Evolutionary conservation across 92 coral and sea anemone species (phyloP), one percentile per base, ranked within the genome.

Genomic region (Bergia puertoricense): DNA sequence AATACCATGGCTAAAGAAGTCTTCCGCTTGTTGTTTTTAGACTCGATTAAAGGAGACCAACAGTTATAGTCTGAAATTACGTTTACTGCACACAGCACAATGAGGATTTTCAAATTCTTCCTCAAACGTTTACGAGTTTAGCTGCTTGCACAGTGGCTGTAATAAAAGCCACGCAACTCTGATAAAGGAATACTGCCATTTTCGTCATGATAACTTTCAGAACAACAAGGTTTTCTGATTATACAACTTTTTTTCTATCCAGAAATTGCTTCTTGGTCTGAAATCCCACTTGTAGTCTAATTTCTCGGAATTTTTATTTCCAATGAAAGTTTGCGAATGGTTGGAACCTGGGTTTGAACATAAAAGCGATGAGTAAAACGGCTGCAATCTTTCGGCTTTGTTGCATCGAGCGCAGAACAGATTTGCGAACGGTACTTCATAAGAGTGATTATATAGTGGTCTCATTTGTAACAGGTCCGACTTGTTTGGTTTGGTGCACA

Each of bases 61-160:
- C 78, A 40, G 18, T 4, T 37, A 22, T 74, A 74, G 18, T 40
- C 44, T 36, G 78, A 74, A 40, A 36, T 37, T 15, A 36, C 45
- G 42, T 74, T 40, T 74, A 9, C 46, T 74, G 78, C 78, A 74
- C 78, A 37, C 45, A 8, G 78, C 78, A 40, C 78, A 74, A 40
- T 74, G 78, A 40, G 78, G 78, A 38, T 74, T 74, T 36, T 36
- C 78, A 74, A 74, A 20, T 67, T 20, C 37, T 67, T 18, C 73
- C 8, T 20, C 73, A 30, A 30, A 67, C 30, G 5, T 67, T 30
- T 8, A 20, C 37, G 37, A 67, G 73, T 67, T 67, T 20, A 30
- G 6, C 37, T 74, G 18, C 20, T 74, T 74, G 48, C 45, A 74
- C 16, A 74, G 36, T 40, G 78, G 78, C 78, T 74, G 78, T 74